phyloP scores from a whole-genome alignment of 2,113 vertebrate genomes.

The Varanus komodoensis region DNA sequence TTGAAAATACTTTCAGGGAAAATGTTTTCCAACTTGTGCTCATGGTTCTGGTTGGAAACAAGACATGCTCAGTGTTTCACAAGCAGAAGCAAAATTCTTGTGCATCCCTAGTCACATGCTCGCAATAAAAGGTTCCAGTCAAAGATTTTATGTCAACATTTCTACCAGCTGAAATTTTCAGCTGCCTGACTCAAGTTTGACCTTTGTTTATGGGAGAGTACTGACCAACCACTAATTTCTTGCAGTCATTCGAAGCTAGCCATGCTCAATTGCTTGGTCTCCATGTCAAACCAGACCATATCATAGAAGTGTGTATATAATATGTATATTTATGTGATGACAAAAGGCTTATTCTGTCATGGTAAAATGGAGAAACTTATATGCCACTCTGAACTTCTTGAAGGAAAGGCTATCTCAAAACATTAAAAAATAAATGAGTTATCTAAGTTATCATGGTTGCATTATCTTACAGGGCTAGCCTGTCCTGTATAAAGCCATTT shows the following conservation, averaged over 20 bases:
- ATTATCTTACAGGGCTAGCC: slow-evolving; percentile 58
- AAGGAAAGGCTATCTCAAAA: slow-evolving; percentile 19
- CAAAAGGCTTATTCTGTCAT: background rate
- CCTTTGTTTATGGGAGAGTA: background rate
- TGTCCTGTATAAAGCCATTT: background rate
- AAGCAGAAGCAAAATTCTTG: no score
- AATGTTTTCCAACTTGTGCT: no score
- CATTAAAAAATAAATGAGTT: slow-evolving; percentile 43
- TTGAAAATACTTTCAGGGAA: no score
- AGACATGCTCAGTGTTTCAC: no score
- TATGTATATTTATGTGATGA: background rate
- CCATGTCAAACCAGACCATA: background rate
- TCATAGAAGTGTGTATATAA: background rate
- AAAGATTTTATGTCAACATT: no score
- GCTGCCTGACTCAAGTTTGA: background rate
- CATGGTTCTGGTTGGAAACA: no score
- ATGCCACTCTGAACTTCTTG: background rate
- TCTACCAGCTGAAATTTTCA: no score
- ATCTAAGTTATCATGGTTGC: slow-evolving; percentile 40
- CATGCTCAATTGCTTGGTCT: slow-evolving; percentile 58
- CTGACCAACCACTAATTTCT: background rate
- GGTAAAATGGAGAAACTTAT: no score
- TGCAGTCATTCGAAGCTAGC: slow-evolving; percentile 33
- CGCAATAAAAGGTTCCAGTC: no score
- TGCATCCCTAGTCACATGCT: no score